phyloP scores from a whole-genome alignment of 2,113 vertebrate genomes.

The Philantomba maxwellii region DNA sequence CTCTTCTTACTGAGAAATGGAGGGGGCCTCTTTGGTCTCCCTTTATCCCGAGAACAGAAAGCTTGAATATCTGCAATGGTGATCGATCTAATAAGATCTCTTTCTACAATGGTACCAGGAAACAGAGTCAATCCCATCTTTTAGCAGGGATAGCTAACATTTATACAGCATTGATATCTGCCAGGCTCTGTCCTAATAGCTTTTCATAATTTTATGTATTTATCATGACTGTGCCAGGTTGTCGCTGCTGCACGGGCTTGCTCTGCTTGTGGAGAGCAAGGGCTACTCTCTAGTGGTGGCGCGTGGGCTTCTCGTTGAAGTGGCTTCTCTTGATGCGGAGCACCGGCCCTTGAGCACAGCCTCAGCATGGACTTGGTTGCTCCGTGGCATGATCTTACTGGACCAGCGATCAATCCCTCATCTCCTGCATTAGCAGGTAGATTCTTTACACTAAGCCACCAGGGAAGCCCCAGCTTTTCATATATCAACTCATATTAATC shows the following conservation, averaged over 20 bases:
- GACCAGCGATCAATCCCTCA: rapidly evolving
- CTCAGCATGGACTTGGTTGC: background rate
- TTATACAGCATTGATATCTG: background rate
- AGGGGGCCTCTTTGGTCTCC: background rate
- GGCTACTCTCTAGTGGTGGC: background rate
- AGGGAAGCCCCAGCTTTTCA: background rate
- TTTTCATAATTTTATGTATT: background rate
- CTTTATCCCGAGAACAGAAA: background rate
- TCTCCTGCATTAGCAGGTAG: background rate
- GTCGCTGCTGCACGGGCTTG: rapidly evolving
- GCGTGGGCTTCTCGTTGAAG: background rate
- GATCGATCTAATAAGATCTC: background rate
- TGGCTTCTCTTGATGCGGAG: background rate
- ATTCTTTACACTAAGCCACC: background rate
- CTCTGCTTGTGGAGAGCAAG: background rate
- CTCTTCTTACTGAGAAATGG: background rate
- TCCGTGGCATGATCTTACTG: background rate
- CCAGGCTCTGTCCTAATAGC: background rate
- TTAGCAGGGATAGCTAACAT: background rate
- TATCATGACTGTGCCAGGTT: background rate
- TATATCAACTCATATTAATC: background rate
- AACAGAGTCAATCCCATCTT: background rate
- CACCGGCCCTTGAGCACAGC: background rate
- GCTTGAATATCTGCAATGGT: background rate
- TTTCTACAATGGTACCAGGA: background rate